Percentiles rank a stretch among this genome's conserved stretches.
These are phyloP conservation scores for Myzus persicae DNA, from an alignment of 1,140 invertebrate species.

Conservation along the genomic window DNA sequence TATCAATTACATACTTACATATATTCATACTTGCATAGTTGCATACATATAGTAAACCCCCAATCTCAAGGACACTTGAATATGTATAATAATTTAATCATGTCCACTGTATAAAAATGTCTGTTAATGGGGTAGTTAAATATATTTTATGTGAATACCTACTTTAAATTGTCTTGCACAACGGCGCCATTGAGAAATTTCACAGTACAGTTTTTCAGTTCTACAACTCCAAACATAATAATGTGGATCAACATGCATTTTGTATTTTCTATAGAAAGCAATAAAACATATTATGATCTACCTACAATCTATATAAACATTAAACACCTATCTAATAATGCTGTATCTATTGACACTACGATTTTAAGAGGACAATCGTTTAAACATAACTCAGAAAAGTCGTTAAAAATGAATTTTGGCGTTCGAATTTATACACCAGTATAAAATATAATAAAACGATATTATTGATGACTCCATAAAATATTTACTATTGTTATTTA, in stretches of 20 bases:
- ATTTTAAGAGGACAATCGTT: not conserved
- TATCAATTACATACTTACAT: too few relatives aligned
- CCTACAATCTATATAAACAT: not conserved
- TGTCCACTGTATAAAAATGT: too few relatives aligned
- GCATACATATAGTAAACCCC: too few relatives aligned
- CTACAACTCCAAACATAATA: not conserved
- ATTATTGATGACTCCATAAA: slow-evolving; percentile 8
- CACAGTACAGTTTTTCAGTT: not conserved
- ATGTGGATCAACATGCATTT: not conserved
- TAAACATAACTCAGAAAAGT: not conserved
- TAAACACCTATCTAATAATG: not conserved
- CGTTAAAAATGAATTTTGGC: slow-evolving; percentile 6
- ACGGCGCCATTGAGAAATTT: too few relatives aligned
- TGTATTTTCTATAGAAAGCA: not conserved
- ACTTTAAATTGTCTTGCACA: not conserved
- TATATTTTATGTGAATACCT: not conserved
- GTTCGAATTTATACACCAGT: not conserved
- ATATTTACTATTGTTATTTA: slow-evolving; percentile 22
- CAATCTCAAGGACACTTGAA: too few relatives aligned
- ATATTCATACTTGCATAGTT: too few relatives aligned
- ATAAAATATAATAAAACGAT: not conserved
- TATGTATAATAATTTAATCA: too few relatives aligned
- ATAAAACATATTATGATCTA: not conserved
- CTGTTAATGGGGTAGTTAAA: too few relatives aligned
- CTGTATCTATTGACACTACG: not conserved